Percentiles rank a stretch among this genome's conserved stretches.
phyloP scores from a whole-genome alignment of 2,888 invertebrate genomes.

The Ectropis crepuscularia region DNA sequence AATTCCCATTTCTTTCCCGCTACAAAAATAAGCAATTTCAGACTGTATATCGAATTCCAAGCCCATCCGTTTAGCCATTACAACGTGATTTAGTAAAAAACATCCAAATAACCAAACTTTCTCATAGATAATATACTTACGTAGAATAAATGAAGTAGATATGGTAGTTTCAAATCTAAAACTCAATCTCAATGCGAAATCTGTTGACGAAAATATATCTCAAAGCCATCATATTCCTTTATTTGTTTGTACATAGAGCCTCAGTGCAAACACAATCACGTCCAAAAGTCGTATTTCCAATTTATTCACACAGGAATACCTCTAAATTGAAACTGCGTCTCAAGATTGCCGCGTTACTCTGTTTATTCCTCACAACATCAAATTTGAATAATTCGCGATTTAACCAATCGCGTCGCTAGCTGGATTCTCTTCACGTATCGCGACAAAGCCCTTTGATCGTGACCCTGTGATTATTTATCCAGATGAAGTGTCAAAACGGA shows the following conservation, averaged over 20 bases:
- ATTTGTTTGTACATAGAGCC: not conserved
- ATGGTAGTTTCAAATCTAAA: too few species aligned
- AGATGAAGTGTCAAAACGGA: conserved; percentile 43
- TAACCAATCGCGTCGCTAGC: conserved; percentile 30
- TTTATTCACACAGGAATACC: conserved; percentile 37
- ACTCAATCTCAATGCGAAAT: too few species aligned
- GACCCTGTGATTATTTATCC: conserved; percentile 39
- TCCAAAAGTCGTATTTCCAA: conserved; percentile 29
- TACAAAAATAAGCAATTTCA: too few species aligned
- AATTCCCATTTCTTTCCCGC: too few species aligned
- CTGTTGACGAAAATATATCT: not conserved
- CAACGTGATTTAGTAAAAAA: too few species aligned
- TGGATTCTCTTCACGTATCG: conserved; percentile 32
- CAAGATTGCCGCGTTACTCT: conserved; percentile 35
- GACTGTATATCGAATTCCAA: too few species aligned
- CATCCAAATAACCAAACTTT: too few species aligned
- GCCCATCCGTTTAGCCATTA: too few species aligned
- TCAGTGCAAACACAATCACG: conserved; percentile 13
- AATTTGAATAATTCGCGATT: conserved; percentile 42
- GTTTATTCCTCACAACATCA: conserved; percentile 39
- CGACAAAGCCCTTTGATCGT: conserved; percentile 35
- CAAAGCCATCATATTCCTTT: not conserved
- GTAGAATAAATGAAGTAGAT: too few species aligned
- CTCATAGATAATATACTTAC: too few species aligned
- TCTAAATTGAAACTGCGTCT: conserved; percentile 36